A percentile compares a stretch with the other conserved stretches of the same genome.
These are phyloP conservation scores for Matsumurasca onukii DNA, from an alignment of 1,140 invertebrate genomes.

Conservation along the genomic window DNA sequence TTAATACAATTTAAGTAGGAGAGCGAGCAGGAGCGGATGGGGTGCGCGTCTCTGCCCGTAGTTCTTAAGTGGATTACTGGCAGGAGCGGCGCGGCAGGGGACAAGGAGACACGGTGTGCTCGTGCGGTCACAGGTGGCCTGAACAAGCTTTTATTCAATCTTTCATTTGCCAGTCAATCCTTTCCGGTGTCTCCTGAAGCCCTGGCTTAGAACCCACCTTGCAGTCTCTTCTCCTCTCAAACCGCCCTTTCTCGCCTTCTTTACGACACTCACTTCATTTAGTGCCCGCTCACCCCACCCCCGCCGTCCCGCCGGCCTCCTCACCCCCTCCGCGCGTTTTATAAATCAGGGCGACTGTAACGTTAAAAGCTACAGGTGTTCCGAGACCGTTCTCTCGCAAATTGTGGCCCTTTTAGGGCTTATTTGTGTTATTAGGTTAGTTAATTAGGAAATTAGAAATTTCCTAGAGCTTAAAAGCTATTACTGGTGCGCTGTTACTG, in stretches of 20 bases:
- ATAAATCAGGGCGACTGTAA: neutral
- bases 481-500: too few species aligned
- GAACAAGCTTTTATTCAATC: neutral
- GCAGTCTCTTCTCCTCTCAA: neutral
- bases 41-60: neutral
- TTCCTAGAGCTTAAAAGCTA: too few species aligned
- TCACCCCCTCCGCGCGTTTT: neutral
- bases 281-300: neutral
- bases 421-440: too few species aligned
- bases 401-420: too few species aligned
- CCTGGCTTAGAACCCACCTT: neutral
- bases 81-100: too few species aligned
- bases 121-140: neutral
- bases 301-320: too few species aligned
- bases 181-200: neutral
- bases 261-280: conserved; percentile 1
- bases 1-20: neutral
- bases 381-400: neutral
- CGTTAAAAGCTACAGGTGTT: neutral
- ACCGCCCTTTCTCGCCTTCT: neutral
- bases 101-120: too few species aligned
- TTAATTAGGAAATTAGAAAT: too few species aligned
- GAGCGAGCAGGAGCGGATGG: neutral
- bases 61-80: neutral
- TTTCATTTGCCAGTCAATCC: neutral